Percentiles rank a stretch among this genome's conserved stretches.
phyloP scores from a whole-genome alignment of 2,888 invertebrate species.

The Augiades crinisus region DNA sequence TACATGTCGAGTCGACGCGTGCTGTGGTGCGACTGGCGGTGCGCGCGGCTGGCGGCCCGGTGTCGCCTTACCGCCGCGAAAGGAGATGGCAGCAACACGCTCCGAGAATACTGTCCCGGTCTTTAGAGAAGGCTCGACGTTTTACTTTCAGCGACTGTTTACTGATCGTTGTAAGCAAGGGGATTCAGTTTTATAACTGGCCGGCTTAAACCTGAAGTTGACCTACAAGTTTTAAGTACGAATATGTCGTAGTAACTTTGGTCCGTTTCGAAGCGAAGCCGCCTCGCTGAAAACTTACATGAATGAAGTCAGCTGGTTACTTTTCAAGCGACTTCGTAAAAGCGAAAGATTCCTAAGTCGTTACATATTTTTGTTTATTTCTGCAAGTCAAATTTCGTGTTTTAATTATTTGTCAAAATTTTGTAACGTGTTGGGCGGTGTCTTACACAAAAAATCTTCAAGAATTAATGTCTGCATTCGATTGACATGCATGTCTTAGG shows the following conservation, averaged over 20 bases:
- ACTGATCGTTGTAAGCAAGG: background rate
- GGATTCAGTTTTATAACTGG: background rate
- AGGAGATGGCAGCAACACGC: conserved; percentile 69
- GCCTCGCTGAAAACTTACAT: background rate
- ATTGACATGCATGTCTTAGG: no score
- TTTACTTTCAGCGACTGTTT: conserved; percentile 12
- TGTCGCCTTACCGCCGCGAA: conserved; percentile 80
- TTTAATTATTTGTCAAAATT: no score
- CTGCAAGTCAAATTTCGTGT: no score
- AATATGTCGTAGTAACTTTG: background rate
- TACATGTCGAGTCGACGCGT: conserved; percentile 81
- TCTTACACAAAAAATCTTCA: no score
- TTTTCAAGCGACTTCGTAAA: no score
- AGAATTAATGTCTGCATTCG: no score
- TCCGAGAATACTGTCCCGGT: conserved; percentile 50
- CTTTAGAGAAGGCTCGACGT: conserved; percentile 17
- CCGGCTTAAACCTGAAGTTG: background rate
- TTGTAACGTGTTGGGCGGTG: no score
- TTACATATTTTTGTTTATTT: no score
- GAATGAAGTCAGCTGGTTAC: no score
- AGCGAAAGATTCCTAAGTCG: no score
- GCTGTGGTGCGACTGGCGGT: conserved; percentile 79
- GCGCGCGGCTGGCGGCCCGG: conserved; percentile 55
- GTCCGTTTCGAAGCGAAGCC: background rate
- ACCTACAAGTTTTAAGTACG: background rate